A percentile compares a stretch with the other conserved stretches of the same genome.
phyloP scores from a whole-genome alignment of 2,113 vertebrate species.

The Phyllostomus hastatus region DNA sequence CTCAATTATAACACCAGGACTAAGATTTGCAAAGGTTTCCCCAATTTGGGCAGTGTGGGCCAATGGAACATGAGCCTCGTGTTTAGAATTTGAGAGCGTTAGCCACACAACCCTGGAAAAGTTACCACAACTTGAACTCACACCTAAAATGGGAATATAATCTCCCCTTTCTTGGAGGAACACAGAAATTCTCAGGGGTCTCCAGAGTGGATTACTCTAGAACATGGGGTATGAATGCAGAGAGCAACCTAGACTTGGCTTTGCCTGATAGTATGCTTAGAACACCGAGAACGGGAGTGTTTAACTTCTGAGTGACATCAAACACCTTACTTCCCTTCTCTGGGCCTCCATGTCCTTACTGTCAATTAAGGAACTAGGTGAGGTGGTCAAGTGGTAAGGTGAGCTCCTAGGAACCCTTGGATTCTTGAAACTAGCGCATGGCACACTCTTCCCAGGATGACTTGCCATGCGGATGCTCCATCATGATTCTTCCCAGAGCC shows the following conservation, averaged over 20 bases:
- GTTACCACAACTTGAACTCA: background rate
- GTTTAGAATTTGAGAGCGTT: background rate
- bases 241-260: background rate
- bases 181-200: background rate
- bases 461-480: fast-evolving
- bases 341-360: background rate
- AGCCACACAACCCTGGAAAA: background rate
- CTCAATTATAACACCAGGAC: background rate
- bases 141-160: background rate
- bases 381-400: background rate
- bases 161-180: background rate
- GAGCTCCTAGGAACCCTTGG: background rate
- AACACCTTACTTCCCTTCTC: background rate
- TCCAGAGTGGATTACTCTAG: background rate
- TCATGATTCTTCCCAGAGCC: background rate
- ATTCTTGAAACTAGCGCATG: background rate
- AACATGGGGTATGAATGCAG: background rate
- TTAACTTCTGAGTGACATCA: background rate
- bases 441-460: background rate
- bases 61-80: background rate
- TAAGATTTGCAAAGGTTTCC: background rate
- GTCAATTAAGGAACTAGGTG: background rate
- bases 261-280: background rate
- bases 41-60: background rate
- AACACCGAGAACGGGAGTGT: background rate